These are phyloP conservation scores for Notoglanidium macrostoma DNA, from an alignment of 2,797 vertebrate species.

Conservation along the genomic window DNA sequence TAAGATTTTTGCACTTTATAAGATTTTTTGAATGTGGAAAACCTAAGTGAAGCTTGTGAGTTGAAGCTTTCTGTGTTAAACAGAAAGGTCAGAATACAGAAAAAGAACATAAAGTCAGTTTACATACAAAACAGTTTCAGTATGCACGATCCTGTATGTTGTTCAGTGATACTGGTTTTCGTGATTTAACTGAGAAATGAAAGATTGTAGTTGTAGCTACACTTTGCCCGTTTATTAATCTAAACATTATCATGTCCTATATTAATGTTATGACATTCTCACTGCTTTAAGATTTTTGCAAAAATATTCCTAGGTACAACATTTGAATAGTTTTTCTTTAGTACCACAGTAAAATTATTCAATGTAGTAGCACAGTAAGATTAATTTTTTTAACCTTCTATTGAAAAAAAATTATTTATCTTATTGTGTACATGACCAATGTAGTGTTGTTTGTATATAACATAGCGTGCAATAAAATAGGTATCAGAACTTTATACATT, in stretches of 20 bases:
- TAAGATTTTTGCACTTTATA: neutral
- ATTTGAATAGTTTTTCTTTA: neutral
- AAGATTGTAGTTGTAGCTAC: neutral
- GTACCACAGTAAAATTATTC: neutral
- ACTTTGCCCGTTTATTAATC: neutral
- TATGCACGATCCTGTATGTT: neutral
- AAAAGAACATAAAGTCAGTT: neutral
- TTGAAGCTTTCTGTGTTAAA: neutral
- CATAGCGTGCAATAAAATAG: neutral
- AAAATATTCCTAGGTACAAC: neutral
- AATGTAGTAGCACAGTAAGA: neutral
- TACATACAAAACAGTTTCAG: neutral
- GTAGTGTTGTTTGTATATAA: neutral
- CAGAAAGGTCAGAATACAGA: neutral
- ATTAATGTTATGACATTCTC: neutral
- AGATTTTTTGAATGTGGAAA: neutral
- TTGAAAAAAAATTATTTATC: neutral
- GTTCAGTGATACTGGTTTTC: neutral
- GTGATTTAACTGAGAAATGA: neutral
- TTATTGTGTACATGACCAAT: neutral
- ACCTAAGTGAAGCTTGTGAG: neutral
- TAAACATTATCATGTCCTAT: neutral
- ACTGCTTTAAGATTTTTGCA: neutral
- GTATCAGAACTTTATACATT: neutral
- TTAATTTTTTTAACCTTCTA: neutral